Base-by-base conservation (phyloP, 2,888 invertebrate species). In the Synanthedon andrenaeformis region DNA sequence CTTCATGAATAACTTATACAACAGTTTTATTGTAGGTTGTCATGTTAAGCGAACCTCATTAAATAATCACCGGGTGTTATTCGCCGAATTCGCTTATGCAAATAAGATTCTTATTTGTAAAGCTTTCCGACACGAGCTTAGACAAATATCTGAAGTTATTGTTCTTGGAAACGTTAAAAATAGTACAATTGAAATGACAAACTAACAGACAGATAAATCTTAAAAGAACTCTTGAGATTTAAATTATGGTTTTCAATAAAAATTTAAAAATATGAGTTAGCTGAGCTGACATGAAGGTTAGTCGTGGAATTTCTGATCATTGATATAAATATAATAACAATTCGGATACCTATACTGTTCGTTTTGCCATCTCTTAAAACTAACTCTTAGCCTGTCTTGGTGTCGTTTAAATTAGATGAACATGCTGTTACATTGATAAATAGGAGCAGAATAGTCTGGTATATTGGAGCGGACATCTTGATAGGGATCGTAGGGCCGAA, bases 61-160 rank as follows among this genome's bases (percentile, higher is more conserved):
- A 75, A 73, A 74, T 72, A 73, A 74, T 71, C 72, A 66, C 68
- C 65, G 63, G 49, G 49, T 49, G 49, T 49, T 49, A 69, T 76
- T 75, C 76, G 67, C 63, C 69, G 75, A 75, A 78, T 69, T 72
- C 65, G 67, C 67, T 72, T 74, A 74, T 72, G 69, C 71, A 76
- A 75, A 77, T 75, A 74, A 69, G 62, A 57, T 59, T 66, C 62
- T 62, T 64, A 59, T 65, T 72, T 72, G 69, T 66, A 57, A 58
- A 69, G 65, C 64, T 67, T 66, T 62, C 61, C 62, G 66, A 10
- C 35, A 35, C 66, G 64, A 71, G 67, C 67, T 69, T 65, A 67
- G 62, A 65, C 65, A 70, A 70, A 71, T 64, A 66, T 60, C 67
- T 63, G 61, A 64, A 64, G 65, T 63, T 54, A 53, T 78, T 76